These are phyloP conservation scores for Pipistrellus nathusii DNA, from an alignment of 2,797 vertebrate species.

Conservation along the genomic window DNA sequence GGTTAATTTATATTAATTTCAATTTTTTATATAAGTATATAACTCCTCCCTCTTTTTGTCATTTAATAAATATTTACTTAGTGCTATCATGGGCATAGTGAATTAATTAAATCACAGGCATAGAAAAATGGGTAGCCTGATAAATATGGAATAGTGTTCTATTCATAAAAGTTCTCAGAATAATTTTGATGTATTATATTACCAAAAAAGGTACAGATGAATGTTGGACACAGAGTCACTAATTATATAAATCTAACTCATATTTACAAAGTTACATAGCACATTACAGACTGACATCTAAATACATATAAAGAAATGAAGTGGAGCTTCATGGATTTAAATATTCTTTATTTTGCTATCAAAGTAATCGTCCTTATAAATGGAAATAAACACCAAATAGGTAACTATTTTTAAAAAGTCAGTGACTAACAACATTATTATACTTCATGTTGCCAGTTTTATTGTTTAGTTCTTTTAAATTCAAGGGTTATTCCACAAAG, in stretches of 20 bases:
- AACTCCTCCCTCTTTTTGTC: background rate
- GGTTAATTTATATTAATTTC: background rate
- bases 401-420: background rate
- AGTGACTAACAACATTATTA: background rate
- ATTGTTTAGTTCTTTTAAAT: constrained; percentile 59
- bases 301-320: constrained; percentile 43
- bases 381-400: constrained; percentile 40
- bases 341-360: constrained; percentile 27
- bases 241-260: constrained; percentile 9
- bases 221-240: background rate
- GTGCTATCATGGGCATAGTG: background rate
- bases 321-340: background rate
- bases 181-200: background rate
- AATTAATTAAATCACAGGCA: background rate
- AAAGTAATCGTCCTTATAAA: background rate
- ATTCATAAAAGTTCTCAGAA: background rate
- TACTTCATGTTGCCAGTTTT: background rate
- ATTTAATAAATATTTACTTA: background rate
- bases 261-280: background rate
- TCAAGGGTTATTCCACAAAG: constrained; percentile 48
- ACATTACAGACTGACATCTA: background rate
- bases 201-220: background rate
- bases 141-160: background rate
- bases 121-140: background rate
- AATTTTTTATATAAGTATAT: background rate